These are phyloP conservation scores for Harpagifer antarcticus DNA, from an alignment of 2,797 vertebrate genomes.

Conservation along the genomic window DNA sequence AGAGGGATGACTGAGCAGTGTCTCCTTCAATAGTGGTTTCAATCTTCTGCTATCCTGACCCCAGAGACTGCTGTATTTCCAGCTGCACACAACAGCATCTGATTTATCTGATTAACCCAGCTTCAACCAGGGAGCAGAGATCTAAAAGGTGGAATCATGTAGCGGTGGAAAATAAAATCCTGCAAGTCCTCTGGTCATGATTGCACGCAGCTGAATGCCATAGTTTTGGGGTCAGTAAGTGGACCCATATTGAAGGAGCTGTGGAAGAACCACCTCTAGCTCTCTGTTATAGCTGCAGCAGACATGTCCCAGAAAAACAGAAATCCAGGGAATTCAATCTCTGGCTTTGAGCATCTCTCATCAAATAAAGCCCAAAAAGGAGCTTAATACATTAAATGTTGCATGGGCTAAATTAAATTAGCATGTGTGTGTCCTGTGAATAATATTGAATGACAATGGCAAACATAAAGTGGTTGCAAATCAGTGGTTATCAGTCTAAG, in stretches of 20 bases:
- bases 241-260: background rate
- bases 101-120: constrained; percentile 56
- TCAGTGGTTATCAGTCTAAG: constrained; percentile 45
- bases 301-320: background rate
- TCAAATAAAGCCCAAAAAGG: constrained; percentile 30
- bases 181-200: background rate
- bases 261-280: background rate
- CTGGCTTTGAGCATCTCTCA: constrained; percentile 1
- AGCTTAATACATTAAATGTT: constrained; percentile 12
- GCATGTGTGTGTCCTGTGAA: constrained; percentile 24
- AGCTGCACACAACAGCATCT: constrained; percentile 42
- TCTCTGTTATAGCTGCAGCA: background rate
- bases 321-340: constrained; percentile 7
- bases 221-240: constrained; percentile 9
- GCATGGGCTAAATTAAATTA: constrained; percentile 29
- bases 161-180: constrained; percentile 13
- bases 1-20: constrained; percentile 21
- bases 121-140: constrained; percentile 33
- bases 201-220: constrained; percentile 10
- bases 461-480: constrained; percentile 18
- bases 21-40: constrained; percentile 29
- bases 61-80: constrained; percentile 24
- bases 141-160: constrained; percentile 41
- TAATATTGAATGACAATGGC: constrained; percentile 30
- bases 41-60: constrained; percentile 25